Evolutionary conservation across 2,797 vertebrate genomes (phyloP).

Genomic region (Limosa lapponica): DNA sequence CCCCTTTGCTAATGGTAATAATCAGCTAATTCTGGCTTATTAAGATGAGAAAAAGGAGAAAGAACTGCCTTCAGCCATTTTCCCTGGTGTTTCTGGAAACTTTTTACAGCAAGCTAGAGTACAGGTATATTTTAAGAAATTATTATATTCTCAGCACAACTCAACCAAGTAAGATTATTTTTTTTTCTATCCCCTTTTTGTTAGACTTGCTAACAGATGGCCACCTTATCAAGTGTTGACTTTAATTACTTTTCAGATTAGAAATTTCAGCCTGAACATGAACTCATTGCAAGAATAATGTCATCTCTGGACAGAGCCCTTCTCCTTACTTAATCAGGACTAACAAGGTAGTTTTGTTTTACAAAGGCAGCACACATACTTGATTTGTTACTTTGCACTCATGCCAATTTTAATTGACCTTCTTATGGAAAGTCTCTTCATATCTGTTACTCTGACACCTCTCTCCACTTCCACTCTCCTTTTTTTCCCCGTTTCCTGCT

Average conservation of each 20-base stretch:
- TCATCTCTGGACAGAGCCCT: neutral
- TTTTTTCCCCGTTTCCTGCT: neutral
- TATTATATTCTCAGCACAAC: neutral
- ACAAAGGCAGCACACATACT: neutral
- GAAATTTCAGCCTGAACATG: neutral
- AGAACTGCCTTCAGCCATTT: neutral
- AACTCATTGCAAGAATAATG: neutral
- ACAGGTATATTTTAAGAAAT: neutral
- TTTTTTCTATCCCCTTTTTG: neutral
- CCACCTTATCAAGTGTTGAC: neutral
- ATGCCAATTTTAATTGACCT: neutral
- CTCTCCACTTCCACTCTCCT: neutral
- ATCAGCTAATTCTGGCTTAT: neutral
- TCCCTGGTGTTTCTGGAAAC: neutral
- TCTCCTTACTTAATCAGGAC: neutral
- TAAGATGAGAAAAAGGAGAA: neutral
- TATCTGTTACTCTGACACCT: neutral
- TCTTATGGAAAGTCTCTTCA: neutral
- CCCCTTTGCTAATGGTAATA: neutral
- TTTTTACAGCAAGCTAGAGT: neutral
- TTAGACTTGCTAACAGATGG: neutral
- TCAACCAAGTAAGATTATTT: neutral
- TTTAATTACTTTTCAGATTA: neutral
- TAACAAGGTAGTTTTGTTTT: neutral
- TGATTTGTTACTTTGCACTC: neutral